Evolutionary conservation across 2,888 invertebrate genomes (phyloP).

Genomic region (Pollenia griseotomentosa): DNA sequence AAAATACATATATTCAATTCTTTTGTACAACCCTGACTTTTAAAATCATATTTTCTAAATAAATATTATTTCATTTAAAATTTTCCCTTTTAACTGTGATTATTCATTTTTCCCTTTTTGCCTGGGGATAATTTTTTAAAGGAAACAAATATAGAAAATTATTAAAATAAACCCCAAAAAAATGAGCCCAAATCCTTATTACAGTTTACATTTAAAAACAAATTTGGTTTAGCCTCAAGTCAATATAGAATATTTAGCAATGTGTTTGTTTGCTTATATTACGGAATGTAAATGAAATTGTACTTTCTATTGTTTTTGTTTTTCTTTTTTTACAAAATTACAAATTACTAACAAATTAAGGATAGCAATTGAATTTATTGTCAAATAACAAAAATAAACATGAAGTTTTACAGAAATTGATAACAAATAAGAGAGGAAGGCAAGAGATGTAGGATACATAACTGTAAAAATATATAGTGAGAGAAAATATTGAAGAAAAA

Average conservation of each 20-base stretch:
- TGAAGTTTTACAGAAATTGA: slow-evolving; percentile 15
- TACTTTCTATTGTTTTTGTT: slow-evolving; percentile 49
- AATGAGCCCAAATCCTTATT: slow-evolving; percentile 1
- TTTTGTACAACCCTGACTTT: not conserved
- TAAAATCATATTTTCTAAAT: not conserved
- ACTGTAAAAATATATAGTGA: not conserved
- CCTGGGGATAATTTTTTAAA: slow-evolving; percentile 1
- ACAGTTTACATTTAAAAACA: slow-evolving; percentile 21
- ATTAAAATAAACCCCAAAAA: slow-evolving; percentile 20
- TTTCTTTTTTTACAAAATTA: slow-evolving; percentile 58
- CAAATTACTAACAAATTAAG: slow-evolving; percentile 69
- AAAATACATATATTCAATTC: too few species aligned
- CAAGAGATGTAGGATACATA: not conserved
- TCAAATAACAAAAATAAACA: slow-evolving; percentile 40
- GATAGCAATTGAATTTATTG: slow-evolving; percentile 66
- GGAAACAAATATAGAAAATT: slow-evolving; percentile 2
- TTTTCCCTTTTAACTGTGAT: not conserved
- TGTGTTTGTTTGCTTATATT: not conserved
- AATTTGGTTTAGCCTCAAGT: slow-evolving; percentile 31
- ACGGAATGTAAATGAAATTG: slow-evolving; percentile 9
- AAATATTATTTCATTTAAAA: not conserved
- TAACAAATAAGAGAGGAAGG: not conserved
- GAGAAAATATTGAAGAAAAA: not conserved
- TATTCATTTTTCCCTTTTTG: not conserved
- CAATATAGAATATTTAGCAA: not conserved